Base-by-base conservation (phyloP, 2,888 invertebrate species). In the Lysandra bellargus region DNA sequence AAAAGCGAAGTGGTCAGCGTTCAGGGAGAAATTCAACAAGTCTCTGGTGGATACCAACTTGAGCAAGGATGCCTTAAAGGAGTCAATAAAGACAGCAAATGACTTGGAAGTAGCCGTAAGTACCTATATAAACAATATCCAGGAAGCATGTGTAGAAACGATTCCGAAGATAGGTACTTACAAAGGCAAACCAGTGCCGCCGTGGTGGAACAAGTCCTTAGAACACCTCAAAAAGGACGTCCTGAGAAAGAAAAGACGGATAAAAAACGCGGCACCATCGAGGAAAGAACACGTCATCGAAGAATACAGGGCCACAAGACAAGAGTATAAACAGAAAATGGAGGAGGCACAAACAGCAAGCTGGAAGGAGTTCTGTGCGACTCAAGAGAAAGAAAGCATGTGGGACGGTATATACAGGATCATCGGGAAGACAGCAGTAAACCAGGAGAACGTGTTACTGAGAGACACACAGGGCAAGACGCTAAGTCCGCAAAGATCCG, bases 331-430 rank as follows among this genome's bases (percentile, higher is more conserved):
- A 0, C 23, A 5, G 0, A 78, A 53, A 44, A 81, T 80, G 0
- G 23, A 40, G 4, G 80, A 81, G 40, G 83, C 83, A 44, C 81
- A 80, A 40, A 84, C 83, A 0, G 12, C 78, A 3, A 82, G 80
- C 44, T 84, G 84, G 83, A 83, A 83, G 73, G 79, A 82, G 4
- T 84, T 83, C 78, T 44, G 44, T 77, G 9, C 80, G 6, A 82
- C n/a, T 7, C 83, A 85, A 61, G 82, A 83, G 82, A 83, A 44
- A 44, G 44, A 44, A 44, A 44, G 44, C 2, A 44, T 44, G 23
- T 23, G 23, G 23, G 23, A 23, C 23, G 23, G 23, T 1, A 37
- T 37, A 37, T 37, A 2, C 9, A 9, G 44, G 9, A 44, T 23
- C 23, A 23, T 23, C 9, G 44, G 44, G 1, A 44, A 23, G 23